phyloP scores from a whole-genome alignment of 2,113 vertebrate species.

The Aythya baeri region DNA sequence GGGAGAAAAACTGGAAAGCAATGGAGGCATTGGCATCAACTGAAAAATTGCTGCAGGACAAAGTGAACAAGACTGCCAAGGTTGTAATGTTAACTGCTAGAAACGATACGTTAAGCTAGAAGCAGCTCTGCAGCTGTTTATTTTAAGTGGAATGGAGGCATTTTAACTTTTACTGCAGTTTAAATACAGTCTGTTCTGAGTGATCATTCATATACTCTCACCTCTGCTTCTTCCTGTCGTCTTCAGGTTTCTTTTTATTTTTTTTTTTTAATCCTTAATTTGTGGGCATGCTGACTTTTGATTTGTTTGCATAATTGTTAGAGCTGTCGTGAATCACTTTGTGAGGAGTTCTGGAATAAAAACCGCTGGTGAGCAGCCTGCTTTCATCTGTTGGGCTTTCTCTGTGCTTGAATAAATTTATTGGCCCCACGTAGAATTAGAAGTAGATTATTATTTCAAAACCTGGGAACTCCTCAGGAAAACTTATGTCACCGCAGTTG shows the following conservation, averaged over 20 bases:
- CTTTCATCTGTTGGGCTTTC: slow-evolving; percentile 29
- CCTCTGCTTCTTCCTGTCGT: slow-evolving; percentile 71
- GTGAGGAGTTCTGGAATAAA: slow-evolving; percentile 24
- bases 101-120: slow-evolving; percentile 84
- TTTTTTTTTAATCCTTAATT: slow-evolving; percentile 12
- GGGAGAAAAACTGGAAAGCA: slow-evolving; percentile 99
- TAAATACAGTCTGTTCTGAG: slow-evolving; percentile 68
- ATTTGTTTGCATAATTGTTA: slow-evolving; percentile 63
- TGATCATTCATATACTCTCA: slow-evolving; percentile 62
- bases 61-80: slow-evolving; percentile 98
- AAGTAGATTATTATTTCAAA: not conserved
- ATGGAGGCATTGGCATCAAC: slow-evolving; percentile 99
- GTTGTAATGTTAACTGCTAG: slow-evolving; percentile 90
- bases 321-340: slow-evolving; percentile 37
- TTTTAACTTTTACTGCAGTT: slow-evolving; percentile 81
- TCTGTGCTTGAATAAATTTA: not conserved
- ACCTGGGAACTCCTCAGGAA: not conserved
- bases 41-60: slow-evolving; percentile 99
- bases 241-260: slow-evolving; percentile 33
- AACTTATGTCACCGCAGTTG: not conserved
- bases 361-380: slow-evolving; percentile 7
- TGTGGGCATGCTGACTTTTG: slow-evolving; percentile 60
- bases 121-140: slow-evolving; percentile 85
- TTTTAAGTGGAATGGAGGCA: slow-evolving; percentile 56
- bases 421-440: not conserved